These are phyloP conservation scores for Lysiphlebus fabarum DNA, from an alignment of 1,140 invertebrate species.

Conservation along the genomic window DNA sequence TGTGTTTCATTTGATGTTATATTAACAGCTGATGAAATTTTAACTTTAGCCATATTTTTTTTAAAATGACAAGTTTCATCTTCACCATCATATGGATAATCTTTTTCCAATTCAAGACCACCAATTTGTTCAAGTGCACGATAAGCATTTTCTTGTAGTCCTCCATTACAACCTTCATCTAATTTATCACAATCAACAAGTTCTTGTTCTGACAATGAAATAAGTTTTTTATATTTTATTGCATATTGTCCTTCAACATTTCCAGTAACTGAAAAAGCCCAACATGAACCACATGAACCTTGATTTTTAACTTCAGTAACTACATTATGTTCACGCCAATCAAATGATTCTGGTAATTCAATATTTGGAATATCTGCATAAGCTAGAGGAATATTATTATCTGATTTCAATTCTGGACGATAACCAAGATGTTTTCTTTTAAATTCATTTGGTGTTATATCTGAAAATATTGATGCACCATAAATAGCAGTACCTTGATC, in stretches of 20 bases:
- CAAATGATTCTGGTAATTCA: slow-evolving; percentile 65
- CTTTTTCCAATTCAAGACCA: slow-evolving; percentile 84
- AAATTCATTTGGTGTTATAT: slow-evolving; percentile 82
- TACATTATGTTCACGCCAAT: slow-evolving; percentile 71
- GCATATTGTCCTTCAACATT: slow-evolving; percentile 96
- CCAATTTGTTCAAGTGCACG: slow-evolving; percentile 82
- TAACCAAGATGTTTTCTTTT: slow-evolving; percentile 63
- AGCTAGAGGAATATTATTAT: slow-evolving; percentile 57
- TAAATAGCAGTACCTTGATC: slow-evolving; percentile 88
- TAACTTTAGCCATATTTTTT: slow-evolving; percentile 64
- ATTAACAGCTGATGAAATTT: slow-evolving; percentile 80
- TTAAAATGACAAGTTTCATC: slow-evolving; percentile 81
- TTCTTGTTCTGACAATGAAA: slow-evolving; percentile 95
- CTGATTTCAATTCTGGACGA: slow-evolving; percentile 55
- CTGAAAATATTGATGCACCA: slow-evolving; percentile 85
- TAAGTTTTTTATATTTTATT: slow-evolving; percentile 73
- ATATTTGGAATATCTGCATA: slow-evolving; percentile 65
- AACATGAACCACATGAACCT: slow-evolving; percentile 90
- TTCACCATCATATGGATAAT: slow-evolving; percentile 88
- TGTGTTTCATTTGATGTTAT: slow-evolving; percentile 86
- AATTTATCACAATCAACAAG: slow-evolving; percentile 94
- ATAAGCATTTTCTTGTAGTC: slow-evolving; percentile 81
- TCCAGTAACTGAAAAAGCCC: slow-evolving; percentile 97
- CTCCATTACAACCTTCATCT: slow-evolving; percentile 91
- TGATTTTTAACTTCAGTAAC: slow-evolving; percentile 87